Conservation (phyloP, 2,113 vertebrate genomes). For the Eurypyga helias region DNA sequence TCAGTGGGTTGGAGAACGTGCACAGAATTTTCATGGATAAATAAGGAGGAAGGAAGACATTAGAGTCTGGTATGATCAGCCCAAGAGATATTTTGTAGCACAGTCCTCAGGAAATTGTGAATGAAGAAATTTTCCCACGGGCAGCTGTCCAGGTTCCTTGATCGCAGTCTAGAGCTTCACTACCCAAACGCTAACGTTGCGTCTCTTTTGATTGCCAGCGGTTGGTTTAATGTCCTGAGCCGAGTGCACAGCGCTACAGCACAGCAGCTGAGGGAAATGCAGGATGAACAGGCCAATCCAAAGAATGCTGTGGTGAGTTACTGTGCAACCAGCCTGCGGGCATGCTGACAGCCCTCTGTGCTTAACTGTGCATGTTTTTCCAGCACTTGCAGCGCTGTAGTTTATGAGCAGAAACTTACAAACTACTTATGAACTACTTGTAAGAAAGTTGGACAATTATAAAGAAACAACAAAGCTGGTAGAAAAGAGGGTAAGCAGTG, state of each 20-base stretch:
- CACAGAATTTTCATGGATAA: conserved; percentile 29
- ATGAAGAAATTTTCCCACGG: neutral
- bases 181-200: neutral
- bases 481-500: neutral
- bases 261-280: conserved; percentile 91
- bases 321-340: conserved; percentile 5
- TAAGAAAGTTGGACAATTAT: neutral
- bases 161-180: neutral
- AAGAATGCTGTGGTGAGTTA: conserved; percentile 92
- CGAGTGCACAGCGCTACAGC: conserved; percentile 87
- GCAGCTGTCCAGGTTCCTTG: conserved; percentile 3
- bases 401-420: neutral
- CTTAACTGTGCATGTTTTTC: neutral
- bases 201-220: conserved; percentile 72
- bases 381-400: neutral
- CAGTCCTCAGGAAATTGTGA: conserved; percentile 22
- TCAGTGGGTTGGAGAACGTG: neutral
- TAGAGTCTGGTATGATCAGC: neutral
- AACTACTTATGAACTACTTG: too few relatives aligned
- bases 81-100: neutral
- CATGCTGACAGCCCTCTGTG: neutral
- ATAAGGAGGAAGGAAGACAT: neutral
- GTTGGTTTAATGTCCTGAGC: conserved; percentile 91
- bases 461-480: neutral
- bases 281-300: conserved; percentile 92